Conservation (phyloP, 2,113 vertebrate species). For the Pachyramphus minor region DNA sequence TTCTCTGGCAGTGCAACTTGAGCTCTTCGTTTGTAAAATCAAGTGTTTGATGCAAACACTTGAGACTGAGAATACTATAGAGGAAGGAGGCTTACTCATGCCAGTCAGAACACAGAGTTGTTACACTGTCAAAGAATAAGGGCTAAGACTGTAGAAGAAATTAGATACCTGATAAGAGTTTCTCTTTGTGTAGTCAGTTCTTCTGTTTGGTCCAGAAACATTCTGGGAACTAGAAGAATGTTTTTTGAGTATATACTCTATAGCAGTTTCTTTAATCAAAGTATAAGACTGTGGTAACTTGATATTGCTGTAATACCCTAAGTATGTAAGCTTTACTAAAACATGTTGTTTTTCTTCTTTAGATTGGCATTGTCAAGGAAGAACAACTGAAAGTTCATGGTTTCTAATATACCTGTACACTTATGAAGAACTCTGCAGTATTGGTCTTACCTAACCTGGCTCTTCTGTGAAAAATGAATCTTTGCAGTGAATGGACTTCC, state of each 20-base stretch:
- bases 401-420: constrained; percentile 72
- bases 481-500: constrained; percentile 76
- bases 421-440: constrained; percentile 56
- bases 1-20: background rate
- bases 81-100: background rate
- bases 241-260: background rate
- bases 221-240: background rate
- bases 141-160: background rate
- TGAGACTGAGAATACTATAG: background rate
- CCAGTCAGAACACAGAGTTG: background rate
- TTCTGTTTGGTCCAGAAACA: background rate
- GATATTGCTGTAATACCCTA: background rate
- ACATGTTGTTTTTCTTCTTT: constrained; percentile 16
- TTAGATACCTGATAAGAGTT: background rate
- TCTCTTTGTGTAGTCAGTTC: background rate
- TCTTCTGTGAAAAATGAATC: constrained; percentile 72
- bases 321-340: background rate
- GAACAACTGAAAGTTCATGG: constrained; percentile 89
- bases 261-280: background rate
- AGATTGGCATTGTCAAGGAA: constrained; percentile 88
- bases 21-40: background rate
- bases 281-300: background rate
- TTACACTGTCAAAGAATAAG: background rate
- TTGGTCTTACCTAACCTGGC: constrained; percentile 45
- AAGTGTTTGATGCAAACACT: background rate